phyloP scores from a whole-genome alignment of 2,888 invertebrate species.

The Rotaria sp. region DNA sequence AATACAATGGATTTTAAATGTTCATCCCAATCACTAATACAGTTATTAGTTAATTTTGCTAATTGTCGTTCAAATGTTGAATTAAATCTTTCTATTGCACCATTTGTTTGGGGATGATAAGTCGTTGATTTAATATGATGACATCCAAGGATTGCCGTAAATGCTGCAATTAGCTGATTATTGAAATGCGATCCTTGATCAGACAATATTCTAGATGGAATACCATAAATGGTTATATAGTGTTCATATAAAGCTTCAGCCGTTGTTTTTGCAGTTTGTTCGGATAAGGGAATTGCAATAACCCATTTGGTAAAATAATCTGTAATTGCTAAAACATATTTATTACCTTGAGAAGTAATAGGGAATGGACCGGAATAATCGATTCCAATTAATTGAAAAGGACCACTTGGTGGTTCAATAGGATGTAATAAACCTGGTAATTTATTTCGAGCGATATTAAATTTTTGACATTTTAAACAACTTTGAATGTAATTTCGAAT shows the following conservation, averaged over 20 bases:
- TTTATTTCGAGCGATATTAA: neutral
- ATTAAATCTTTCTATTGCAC: constrained; percentile 41
- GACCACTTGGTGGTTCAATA: constrained; percentile 7
- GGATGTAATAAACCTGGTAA: neutral
- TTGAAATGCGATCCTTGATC: constrained; percentile 43
- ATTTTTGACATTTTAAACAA: neutral
- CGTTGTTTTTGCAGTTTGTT: constrained; percentile 42
- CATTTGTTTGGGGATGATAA: neutral
- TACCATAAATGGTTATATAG: constrained; percentile 42
- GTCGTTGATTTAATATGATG: constrained; percentile 43
- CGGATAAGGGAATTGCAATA: constrained; percentile 41
- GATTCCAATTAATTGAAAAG: constrained; percentile 20
- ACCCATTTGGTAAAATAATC: constrained; percentile 43
- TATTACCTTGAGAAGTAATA: constrained; percentile 39
- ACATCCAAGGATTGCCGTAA: constrained; percentile 41
- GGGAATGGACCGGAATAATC: constrained; percentile 41
- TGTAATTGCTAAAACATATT: constrained; percentile 41
- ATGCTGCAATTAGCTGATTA: constrained; percentile 41
- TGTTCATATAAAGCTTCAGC: constrained; percentile 41
- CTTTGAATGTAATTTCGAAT: constrained; percentile 1
- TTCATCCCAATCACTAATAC: neutral
- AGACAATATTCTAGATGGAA: constrained; percentile 41
- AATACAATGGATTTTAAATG: neutral
- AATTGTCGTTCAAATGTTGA: constrained; percentile 28
- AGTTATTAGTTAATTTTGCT: too few species aligned